Evolutionary conservation across 2,113 vertebrate genomes (phyloP).

Genomic region (Anser brachyrhynchus): DNA sequence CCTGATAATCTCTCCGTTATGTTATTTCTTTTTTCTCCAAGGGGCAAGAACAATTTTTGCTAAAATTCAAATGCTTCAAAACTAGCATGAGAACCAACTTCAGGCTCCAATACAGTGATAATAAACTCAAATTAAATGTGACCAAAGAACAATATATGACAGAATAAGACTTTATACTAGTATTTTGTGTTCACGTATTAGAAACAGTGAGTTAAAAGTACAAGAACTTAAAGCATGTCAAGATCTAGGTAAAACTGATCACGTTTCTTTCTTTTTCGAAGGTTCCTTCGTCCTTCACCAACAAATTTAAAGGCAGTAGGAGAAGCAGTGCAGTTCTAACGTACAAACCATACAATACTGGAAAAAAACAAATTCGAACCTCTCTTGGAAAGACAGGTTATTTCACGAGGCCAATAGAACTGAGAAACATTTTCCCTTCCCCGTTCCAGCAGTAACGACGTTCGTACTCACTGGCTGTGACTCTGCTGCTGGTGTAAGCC

Average conservation of each 20-base stretch:
- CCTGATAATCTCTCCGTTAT: not conserved
- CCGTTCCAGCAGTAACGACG: accelerated
- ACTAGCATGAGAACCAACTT: accelerated
- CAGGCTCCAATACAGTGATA: not conserved
- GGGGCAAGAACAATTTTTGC: not conserved
- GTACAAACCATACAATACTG: accelerated
- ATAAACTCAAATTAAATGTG: not conserved
- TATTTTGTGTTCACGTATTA: not conserved
- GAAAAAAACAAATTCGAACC: not conserved
- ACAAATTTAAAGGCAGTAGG: accelerated
- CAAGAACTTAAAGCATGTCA: accelerated
- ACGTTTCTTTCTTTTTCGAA: not conserved
- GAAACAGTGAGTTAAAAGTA: not conserved
- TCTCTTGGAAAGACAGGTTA: accelerated
- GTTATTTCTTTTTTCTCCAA: not conserved
- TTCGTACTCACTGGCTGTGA: constrained; percentile 2
- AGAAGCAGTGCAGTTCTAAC: accelerated
- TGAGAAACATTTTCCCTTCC: accelerated
- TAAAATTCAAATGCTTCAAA: not conserved
- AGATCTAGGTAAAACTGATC: too few species aligned
- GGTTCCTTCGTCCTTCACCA: not conserved
- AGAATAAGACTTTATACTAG: not conserved
- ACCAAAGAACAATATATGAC: not conserved
- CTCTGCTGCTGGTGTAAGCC: not conserved
- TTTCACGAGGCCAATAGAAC: accelerated